Conservation (phyloP, 2,797 vertebrate genomes). For the Typhlichthys eigenmanni region DNA sequence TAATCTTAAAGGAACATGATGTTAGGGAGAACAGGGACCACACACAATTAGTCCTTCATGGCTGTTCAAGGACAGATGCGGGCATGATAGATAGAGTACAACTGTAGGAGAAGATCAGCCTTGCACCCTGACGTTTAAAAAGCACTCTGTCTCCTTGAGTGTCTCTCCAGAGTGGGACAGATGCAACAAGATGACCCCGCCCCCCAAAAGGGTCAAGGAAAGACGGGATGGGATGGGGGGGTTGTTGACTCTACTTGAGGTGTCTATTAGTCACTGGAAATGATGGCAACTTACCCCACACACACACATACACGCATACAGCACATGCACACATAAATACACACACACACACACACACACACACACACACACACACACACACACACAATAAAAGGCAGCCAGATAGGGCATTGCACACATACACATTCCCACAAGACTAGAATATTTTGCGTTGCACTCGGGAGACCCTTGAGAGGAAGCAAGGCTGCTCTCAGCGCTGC, state of each 20-base stretch:
- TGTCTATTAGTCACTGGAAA: constrained; percentile 66
- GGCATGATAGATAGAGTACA: constrained; percentile 54
- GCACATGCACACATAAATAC: constrained; percentile 8
- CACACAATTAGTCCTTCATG: constrained; percentile 64
- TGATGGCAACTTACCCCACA: constrained; percentile 54
- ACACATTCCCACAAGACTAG: constrained; percentile 47
- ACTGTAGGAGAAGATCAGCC: constrained; percentile 59
- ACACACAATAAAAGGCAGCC: neutral
- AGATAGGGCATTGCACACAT: constrained; percentile 24
- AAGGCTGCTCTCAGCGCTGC: constrained; percentile 53
- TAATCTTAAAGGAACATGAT: constrained; percentile 42
- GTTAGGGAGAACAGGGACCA: constrained; percentile 56
- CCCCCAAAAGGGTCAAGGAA: constrained; percentile 68
- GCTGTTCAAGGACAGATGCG: constrained; percentile 65
- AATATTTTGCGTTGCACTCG: constrained; percentile 56
- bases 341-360: constrained; percentile 16
- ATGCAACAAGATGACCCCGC: constrained; percentile 65
- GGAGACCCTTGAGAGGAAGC: constrained; percentile 63
- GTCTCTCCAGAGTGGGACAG: constrained; percentile 67
- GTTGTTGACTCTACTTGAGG: constrained; percentile 52
- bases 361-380: constrained; percentile 20
- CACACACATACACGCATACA: constrained; percentile 16
- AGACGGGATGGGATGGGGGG: constrained; percentile 59
- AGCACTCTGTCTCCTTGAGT: constrained; percentile 68
- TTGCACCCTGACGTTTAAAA: constrained; percentile 66